phyloP scores from a whole-genome alignment of 30 jellyfish, hydroid and myxozoan genomes.

The Sanderia malayensis region DNA sequence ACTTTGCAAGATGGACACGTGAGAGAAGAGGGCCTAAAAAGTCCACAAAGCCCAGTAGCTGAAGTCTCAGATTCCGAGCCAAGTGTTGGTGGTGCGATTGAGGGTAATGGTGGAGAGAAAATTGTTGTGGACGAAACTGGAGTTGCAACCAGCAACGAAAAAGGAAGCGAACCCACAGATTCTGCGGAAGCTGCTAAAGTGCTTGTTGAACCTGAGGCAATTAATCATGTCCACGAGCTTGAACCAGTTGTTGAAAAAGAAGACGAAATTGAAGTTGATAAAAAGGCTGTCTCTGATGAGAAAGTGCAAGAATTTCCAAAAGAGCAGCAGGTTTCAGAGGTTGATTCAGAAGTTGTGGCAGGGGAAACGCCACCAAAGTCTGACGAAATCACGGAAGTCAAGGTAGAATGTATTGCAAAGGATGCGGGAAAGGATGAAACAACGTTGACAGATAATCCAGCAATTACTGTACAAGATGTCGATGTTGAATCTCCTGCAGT shows the following conservation, averaged over 20 bases:
- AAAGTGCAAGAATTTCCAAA: too few relatives aligned
- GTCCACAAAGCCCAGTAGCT: background rate
- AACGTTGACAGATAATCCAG: background rate
- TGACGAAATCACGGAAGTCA: background rate
- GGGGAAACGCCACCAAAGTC: too few relatives aligned
- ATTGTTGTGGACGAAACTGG: background rate
- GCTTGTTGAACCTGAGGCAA: background rate
- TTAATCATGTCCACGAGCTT: background rate
- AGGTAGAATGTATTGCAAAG: background rate
- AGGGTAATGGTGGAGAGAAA: background rate
- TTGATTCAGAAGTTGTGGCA: too few relatives aligned
- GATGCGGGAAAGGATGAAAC: background rate
- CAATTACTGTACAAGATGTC: too few relatives aligned
- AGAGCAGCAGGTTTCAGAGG: too few relatives aligned
- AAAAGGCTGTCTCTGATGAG: background rate
- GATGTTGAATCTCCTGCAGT: background rate
- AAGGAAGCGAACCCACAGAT: background rate
- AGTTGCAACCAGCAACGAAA: background rate
- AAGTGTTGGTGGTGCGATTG: background rate
- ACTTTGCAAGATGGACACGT: background rate
- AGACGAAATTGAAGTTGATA: background rate
- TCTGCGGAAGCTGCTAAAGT: background rate
- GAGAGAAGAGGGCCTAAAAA: background rate
- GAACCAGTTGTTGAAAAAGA: background rate
- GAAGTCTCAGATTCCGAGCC: background rate